Base-by-base conservation (phyloP, 2,888 invertebrate genomes). In the Drosophila acutilabella region DNA sequence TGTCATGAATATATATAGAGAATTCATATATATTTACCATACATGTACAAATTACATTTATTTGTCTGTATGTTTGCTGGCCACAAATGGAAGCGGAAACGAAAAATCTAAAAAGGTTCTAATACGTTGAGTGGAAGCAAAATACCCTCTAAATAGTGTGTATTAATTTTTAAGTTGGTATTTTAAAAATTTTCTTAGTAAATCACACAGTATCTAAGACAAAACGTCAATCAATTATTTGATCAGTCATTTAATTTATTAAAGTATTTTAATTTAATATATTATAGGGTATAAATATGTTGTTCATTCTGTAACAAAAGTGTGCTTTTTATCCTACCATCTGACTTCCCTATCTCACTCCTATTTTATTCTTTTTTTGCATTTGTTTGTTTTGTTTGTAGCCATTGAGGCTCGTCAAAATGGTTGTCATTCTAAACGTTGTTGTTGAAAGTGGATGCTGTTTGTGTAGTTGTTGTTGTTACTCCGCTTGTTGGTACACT, bases 1-100 rank as follows among this genome's bases (percentile, higher is more conserved):
- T 78, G 83, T 71, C 62, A 88, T 88, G 87, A 84, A 84, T 86
- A 80, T 68, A 75, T 85, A 74, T 36, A 13, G 36, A 13, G 4
- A 69, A 62, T 59, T 44, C 51, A 42, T 47, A 47, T 58, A 68
- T 54, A 51, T 57, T 23, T 54, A 51, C 48, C 42, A 47, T 58
- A 66, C 52, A 51, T 57, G 23, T 54, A 53, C 48, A 41, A 54
- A 64, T 50, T 38, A 41, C 41, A 44, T 16, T 4, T 18, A 41
- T 50, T 11, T n/a, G 8, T 53, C 2, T 45, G 26, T 16, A 13
- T 59, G n/a, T 40, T 8, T 62, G 16, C 33, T 20, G 50, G 23
- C 40, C 10, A 13, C 16, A 47, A 23, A 14, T 58, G 58, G 16
- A n/a, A 40, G 20, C 14, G 40, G 2, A 20, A 48, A 33, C 14